Base-by-base conservation (phyloP, 2,888 invertebrate species). In the Spodoptera littoralis region DNA sequence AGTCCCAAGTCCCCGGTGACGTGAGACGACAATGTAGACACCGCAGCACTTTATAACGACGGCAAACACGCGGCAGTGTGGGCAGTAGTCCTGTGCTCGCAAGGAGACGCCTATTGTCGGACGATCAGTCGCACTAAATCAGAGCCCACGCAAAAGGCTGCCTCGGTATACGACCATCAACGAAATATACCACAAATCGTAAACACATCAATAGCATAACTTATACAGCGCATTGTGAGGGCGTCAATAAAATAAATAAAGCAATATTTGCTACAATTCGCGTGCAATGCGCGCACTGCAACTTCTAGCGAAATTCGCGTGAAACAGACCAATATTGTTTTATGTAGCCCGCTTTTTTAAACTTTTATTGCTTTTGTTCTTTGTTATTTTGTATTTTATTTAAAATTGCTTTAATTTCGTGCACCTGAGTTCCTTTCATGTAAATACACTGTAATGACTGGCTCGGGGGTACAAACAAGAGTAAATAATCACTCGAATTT, bases 171-270 rank as follows among this genome's bases (percentile, higher is more conserved):
- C 65, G 61, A 51, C 83, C 84, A 73, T 79, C 81, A 72, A 65
- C 66, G 64, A 70, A 63, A 70, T 64, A 73, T 73, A 70, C 75
- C 74, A 81, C 73, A 77, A 71, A 78, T 82, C 84, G 79, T 87
- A 86, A 87, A 87, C 78, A 83, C 80, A 81, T 84, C 83, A 81
- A 79, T 81, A 76, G 77, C 73, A 75, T 81, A 84, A 81, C 82
- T 79, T 76, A 84, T 75, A 70, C 62, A 65, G 80, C 78, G 82
- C 83, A 84, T 79, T 83, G 84, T 83, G 84, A 83, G 84, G 84
- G 87, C 87, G 87, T 85, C 83, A 86, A 88, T 90, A 88, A 89
- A 89, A 89, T 89, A 88, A 84, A 88, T 85, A 84, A 84, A 81
- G 75, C 70, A 70, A 49, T 66, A 67, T 78, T 76, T 51, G 77